Conservation (phyloP, 1,140 invertebrate species). For the Drosophila oshimai region DNA sequence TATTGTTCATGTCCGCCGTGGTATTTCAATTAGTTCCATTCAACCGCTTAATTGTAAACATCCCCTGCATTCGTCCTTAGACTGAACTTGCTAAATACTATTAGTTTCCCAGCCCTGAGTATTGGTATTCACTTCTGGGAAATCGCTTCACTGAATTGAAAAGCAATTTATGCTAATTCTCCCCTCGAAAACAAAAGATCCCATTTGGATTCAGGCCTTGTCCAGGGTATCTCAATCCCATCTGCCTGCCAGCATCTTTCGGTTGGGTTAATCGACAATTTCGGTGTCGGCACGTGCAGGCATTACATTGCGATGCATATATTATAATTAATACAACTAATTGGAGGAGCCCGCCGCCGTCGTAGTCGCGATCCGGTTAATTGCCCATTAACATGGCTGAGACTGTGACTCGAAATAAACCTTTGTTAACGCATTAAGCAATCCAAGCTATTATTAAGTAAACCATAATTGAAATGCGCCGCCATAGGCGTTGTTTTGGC, state of each 20-base stretch:
- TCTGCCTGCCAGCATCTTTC: neutral
- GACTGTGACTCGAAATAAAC: conserved; percentile 29
- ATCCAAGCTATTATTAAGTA: conserved; percentile 66
- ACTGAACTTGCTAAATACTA: neutral
- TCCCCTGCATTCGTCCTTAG: conserved; percentile 7
- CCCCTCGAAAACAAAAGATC: neutral
- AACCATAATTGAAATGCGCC: conserved; percentile 71
- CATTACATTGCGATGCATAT: conserved; percentile 42
- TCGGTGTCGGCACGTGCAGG: conserved; percentile 22
- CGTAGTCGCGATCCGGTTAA: conserved; percentile 46
- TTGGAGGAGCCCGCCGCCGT: conserved; percentile 37
- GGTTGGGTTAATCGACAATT: conserved; percentile 12
- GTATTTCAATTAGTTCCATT: neutral
- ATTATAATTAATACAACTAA: conserved; percentile 47
- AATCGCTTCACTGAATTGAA: neutral
- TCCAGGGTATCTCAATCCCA: neutral
- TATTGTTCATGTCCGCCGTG: neutral
- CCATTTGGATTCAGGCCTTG: neutral
- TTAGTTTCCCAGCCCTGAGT: conserved; percentile 9
- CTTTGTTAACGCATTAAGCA: conserved; percentile 77
- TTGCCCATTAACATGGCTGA: conserved; percentile 68
- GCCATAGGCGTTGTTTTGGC: conserved; percentile 36
- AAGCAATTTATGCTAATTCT: conserved; percentile 22
- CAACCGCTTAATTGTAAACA: conserved; percentile 12
- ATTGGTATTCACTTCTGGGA: conserved; percentile 7